Evolutionary conservation across 2,113 vertebrate species (phyloP), one percentile per base, ranked within the genome.

Genomic region (Coptodon rendalli): DNA sequence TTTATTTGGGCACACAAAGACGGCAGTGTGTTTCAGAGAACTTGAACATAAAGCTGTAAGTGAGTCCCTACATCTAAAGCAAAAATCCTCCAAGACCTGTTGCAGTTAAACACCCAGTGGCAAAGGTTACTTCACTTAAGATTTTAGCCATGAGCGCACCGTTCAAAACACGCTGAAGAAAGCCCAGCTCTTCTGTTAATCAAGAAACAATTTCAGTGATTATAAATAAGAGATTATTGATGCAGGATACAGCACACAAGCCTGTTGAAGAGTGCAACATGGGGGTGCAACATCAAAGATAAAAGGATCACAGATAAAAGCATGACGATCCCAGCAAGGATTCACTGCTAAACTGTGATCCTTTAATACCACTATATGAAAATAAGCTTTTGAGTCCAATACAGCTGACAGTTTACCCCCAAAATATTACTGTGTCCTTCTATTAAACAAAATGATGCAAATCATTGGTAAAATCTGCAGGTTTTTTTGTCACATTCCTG

Each of bases 1-100:
- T 94, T 94, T 93, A 92, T 93, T 80, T 85, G 84, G 81, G 34
- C 57, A 53, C 88, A 93, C 93, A 95, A 94, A 93, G 94, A 86
- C 83, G 34, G 82, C 91, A 94, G 87, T 92, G 89, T 93, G 36
- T 53, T 63, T 50, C 53, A 7, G 63, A 85, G 81, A 86, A 89
- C 63, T 16, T 90, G 82, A 84, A 86, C 24, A 34, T 89, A 90
- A 87, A 91, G 61, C 84, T 85, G 80, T 83, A 83, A 82, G 80
- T 85, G 90, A 73, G 88, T 50, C n/a, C 29, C 19, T 29, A 80
- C 57, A 79, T 88, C 56, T 80, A 54, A 86, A 85, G 79, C 52
- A 80, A 68, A 82, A 79, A 6, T 82, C 87, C 81, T 85, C 34
- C n/a, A 40, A 4, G 45, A 84, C 36, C 79, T 89, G 57, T 24